phyloP scores from a whole-genome alignment of 2,113 vertebrate genomes.

The Theristicus caerulescens region DNA sequence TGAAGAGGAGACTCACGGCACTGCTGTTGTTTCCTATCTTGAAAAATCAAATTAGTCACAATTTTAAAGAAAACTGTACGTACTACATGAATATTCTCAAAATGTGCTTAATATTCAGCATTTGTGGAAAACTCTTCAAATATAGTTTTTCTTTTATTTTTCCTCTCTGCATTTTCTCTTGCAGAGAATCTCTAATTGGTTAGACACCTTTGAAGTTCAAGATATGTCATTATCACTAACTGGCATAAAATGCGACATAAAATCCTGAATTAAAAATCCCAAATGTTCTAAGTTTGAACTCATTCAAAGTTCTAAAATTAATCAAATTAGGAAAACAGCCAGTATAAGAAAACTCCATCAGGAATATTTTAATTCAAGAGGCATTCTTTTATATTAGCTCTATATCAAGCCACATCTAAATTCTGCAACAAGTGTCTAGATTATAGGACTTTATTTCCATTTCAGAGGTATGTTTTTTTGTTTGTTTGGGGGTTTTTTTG shows the following conservation, averaged over 20 bases:
- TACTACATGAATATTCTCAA: not conserved
- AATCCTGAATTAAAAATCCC: not conserved
- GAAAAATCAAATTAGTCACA: not conserved
- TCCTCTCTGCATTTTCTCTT: not conserved
- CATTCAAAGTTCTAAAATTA: constrained; percentile 22
- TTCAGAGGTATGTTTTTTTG: not conserved
- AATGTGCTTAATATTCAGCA: not conserved
- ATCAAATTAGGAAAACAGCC: constrained; percentile 1
- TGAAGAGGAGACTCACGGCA: not conserved
- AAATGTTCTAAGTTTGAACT: not conserved
- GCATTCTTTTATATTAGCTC: not conserved
- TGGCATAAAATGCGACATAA: not conserved
- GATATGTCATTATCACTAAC: constrained; percentile 39
- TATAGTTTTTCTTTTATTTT: not conserved
- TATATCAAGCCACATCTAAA: not conserved
- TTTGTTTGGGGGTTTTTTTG: not conserved
- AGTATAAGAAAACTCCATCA: not conserved
- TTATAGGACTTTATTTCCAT: not conserved
- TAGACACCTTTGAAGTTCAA: constrained; percentile 56
- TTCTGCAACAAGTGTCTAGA: not conserved
- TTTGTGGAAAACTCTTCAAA: not conserved
- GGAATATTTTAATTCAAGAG: not conserved
- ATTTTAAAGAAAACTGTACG: not conserved
- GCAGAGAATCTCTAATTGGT: constrained; percentile 35
- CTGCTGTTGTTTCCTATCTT: not conserved